phyloP scores from a whole-genome alignment of 1,140 invertebrate species.

The Nylanderia fulva region DNA sequence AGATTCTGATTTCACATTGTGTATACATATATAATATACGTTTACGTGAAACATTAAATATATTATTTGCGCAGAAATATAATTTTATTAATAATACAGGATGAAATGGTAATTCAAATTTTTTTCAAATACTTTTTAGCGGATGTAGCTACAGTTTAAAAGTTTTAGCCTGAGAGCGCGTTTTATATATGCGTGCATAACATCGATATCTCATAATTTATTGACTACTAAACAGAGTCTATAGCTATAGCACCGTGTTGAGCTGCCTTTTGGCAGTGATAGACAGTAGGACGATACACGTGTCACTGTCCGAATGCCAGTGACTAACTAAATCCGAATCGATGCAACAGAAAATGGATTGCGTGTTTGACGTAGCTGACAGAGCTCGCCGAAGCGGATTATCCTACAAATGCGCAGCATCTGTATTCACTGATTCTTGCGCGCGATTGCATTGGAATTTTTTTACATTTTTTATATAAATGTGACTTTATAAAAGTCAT shows the following conservation, averaged over 20 bases:
- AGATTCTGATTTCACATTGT: background rate
- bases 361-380: slow-evolving; percentile 54
- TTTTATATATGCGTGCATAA: slow-evolving; percentile 1
- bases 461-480: slow-evolving; percentile 13
- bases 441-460: slow-evolving; percentile 28
- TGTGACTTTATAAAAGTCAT: background rate
- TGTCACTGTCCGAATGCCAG: slow-evolving; percentile 53
- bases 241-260: slow-evolving; percentile 36
- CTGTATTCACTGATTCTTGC: slow-evolving; percentile 36
- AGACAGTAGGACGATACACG: slow-evolving; percentile 58
- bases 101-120: slow-evolving; percentile 15
- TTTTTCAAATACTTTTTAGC: slow-evolving; percentile 32
- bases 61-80: background rate
- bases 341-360: slow-evolving; percentile 62
- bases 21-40: background rate
- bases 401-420: slow-evolving; percentile 42
- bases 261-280: slow-evolving; percentile 56
- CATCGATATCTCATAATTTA: slow-evolving; percentile 58
- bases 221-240: slow-evolving; percentile 60
- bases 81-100: background rate
- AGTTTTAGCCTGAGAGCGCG: background rate
- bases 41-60: background rate
- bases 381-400: slow-evolving; percentile 55
- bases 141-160: slow-evolving; percentile 2
- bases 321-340: slow-evolving; percentile 62